Evolutionary conservation across 2,888 invertebrate species (phyloP).

Genomic region (Apamea monoglypha): DNA sequence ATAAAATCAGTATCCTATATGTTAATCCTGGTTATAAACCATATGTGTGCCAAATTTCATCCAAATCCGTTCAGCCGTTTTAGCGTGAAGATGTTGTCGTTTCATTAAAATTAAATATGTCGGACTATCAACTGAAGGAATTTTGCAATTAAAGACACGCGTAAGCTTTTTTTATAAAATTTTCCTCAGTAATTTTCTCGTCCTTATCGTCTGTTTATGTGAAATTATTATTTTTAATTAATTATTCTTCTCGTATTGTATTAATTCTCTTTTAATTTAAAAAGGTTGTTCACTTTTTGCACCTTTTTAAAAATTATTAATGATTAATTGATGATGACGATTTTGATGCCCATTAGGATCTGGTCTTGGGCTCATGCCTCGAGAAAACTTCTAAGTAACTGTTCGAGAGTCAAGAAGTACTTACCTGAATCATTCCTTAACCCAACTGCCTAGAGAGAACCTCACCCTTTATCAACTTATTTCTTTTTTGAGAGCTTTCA

Average conservation of each 20-base stretch:
- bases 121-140: conserved; percentile 3
- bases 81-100: too few species aligned
- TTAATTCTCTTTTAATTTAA: neutral
- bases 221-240: neutral
- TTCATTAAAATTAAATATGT: neutral
- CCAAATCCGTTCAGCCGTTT: too few species aligned
- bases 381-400: neutral
- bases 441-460: neutral
- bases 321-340: neutral
- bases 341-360: neutral
- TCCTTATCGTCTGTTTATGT: neutral
- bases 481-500: neutral
- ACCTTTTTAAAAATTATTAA: neutral
- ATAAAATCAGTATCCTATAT: too few species aligned
- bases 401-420: neutral
- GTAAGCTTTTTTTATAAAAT: neutral
- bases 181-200: neutral
- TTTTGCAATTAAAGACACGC: conserved; percentile 2
- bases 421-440: neutral
- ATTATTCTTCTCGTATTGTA: neutral
- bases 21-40: too few species aligned
- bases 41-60: too few species aligned
- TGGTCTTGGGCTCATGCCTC: neutral
- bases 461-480: neutral
- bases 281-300: neutral